These are phyloP conservation scores for Cyclopterus lumpus DNA, from an alignment of 2,797 vertebrate genomes.

Conservation along the genomic window DNA sequence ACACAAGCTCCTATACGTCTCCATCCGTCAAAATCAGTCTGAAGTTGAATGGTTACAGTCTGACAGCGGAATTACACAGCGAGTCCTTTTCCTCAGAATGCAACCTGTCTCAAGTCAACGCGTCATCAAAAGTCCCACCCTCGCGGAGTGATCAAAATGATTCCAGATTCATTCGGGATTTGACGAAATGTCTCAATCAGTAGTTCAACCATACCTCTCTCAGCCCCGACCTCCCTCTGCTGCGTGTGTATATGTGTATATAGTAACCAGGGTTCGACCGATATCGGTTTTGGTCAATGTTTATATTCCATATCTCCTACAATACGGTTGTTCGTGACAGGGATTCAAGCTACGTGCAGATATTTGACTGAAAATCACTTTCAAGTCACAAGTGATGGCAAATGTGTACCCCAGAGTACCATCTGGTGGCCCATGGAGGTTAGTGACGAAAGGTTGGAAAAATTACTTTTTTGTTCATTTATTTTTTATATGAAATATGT, in stretches of 20 bases:
- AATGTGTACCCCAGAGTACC: background rate
- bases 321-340: background rate
- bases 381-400: background rate
- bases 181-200: conserved; percentile 9
- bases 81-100: conserved; percentile 35
- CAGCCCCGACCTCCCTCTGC: conserved; percentile 34
- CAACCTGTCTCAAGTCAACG: conserved; percentile 18
- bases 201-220: conserved; percentile 45
- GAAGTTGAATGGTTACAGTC: conserved; percentile 15
- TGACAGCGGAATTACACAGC: conserved; percentile 11
- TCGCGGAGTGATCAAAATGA: background rate
- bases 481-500: background rate
- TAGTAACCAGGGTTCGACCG: conserved; percentile 26
- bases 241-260: conserved; percentile 42
- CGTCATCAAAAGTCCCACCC: background rate
- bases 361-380: conserved; percentile 17
- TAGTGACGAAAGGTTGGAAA: background rate
- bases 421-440: background rate
- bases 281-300: background rate
- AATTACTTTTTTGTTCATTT: background rate
- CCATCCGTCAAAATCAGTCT: conserved; percentile 17
- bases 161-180: conserved; percentile 13
- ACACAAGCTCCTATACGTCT: conserved; percentile 10
- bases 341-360: conserved; percentile 9
- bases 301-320: background rate